Evolutionary conservation across 1,140 invertebrate genomes (phyloP).

Genomic region (Macrostomum lignano): DNA sequence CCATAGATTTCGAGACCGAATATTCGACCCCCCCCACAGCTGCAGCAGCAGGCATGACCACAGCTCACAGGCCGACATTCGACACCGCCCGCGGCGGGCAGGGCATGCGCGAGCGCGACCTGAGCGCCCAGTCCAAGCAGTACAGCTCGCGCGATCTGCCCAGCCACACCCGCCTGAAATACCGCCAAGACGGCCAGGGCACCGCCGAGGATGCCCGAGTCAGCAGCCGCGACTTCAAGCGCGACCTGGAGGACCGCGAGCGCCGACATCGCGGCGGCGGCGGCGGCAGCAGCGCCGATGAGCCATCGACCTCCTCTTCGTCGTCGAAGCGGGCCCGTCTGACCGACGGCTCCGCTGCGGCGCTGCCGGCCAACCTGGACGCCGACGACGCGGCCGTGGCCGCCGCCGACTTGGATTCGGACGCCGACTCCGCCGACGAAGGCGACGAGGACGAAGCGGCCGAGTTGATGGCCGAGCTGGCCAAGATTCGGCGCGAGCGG

Average conservation of each 20-base stretch:
- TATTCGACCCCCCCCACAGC: too few relatives aligned
- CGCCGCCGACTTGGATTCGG: slow-evolving; percentile 9
- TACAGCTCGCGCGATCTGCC: slow-evolving; percentile 91
- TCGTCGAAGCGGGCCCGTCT: neutral
- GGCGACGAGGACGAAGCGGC: slow-evolving; percentile 64
- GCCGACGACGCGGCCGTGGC: slow-evolving; percentile 68
- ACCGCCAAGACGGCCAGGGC: slow-evolving; percentile 77
- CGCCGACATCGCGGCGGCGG: too few relatives aligned
- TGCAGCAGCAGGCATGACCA: too few relatives aligned
- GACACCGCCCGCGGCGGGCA: slow-evolving; percentile 74
- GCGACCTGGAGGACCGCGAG: slow-evolving; percentile 78
- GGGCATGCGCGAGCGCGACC: slow-evolving; percentile 71
- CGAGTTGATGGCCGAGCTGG: slow-evolving; percentile 48
- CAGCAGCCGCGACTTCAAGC: slow-evolving; percentile 59
- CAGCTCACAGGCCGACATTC: slow-evolving; percentile 83
- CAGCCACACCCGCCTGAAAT: slow-evolving; percentile 79
- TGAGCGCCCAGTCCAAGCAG: slow-evolving; percentile 84
- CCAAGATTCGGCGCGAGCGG: slow-evolving; percentile 79
- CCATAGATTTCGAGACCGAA: too few relatives aligned
- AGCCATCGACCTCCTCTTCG: neutral
- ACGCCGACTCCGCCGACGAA: slow-evolving; percentile 22
- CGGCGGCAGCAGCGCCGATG: too few relatives aligned
- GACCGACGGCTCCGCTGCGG: slow-evolving; percentile 4
- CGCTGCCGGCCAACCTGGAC: slow-evolving; percentile 58
- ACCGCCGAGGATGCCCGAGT: slow-evolving; percentile 67